Percentiles rank a stretch among this genome's conserved stretches.
phyloP scores from a whole-genome alignment of 2,888 invertebrate genomes.

The Thymelicus acteon region DNA sequence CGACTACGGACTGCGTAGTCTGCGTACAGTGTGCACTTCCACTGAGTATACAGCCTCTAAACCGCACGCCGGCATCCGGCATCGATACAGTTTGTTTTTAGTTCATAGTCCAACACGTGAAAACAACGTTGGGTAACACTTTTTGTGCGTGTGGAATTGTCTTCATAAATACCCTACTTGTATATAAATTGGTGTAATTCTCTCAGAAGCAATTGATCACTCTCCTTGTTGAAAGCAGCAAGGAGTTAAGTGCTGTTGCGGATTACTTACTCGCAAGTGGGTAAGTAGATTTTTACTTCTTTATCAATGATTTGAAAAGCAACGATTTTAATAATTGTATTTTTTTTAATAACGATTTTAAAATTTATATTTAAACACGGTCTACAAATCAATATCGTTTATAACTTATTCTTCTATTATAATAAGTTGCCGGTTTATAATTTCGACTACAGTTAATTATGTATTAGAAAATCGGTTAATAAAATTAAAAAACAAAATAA shows the following conservation, averaged over 20 bases:
- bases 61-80: constrained; percentile 20
- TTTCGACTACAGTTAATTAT: no score
- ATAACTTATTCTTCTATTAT: no score
- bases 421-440: no score
- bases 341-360: no score
- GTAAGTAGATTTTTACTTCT: neutral
- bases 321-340: no score
- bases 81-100: constrained; percentile 42
- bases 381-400: no score
- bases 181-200: constrained; percentile 22
- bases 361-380: no score
- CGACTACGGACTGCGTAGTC: no score
- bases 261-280: neutral
- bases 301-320: no score
- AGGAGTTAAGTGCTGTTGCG: constrained; percentile 12
- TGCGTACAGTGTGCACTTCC: no score
- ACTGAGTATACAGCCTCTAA: neutral
- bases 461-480: no score
- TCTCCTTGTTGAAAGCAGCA: constrained; percentile 14
- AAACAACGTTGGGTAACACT: constrained; percentile 38
- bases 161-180: neutral
- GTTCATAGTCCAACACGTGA: constrained; percentile 67
- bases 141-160: constrained; percentile 40
- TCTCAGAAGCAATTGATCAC: constrained; percentile 14
- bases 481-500: no score